A percentile compares a stretch with the other conserved stretches of the same genome.
phyloP scores from a whole-genome alignment of 2,888 invertebrate species.

The Oscheius sp. region DNA sequence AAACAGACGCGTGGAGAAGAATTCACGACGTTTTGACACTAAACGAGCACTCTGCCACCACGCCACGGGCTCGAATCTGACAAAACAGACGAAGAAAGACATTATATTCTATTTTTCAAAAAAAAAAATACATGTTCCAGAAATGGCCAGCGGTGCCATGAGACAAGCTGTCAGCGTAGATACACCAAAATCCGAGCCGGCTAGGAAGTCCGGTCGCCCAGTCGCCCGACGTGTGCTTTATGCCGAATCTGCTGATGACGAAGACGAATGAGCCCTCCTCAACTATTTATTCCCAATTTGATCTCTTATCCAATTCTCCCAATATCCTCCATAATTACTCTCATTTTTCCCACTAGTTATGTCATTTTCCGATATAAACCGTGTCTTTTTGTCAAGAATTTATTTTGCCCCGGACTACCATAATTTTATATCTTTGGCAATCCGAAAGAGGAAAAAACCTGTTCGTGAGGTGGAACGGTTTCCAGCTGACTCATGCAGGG shows the following conservation, averaged over 20 bases:
- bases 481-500: background rate
- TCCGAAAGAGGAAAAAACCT: background rate
- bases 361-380: background rate
- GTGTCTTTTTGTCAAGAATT: background rate
- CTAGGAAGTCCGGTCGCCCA: constrained; percentile 15
- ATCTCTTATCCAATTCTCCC: no score
- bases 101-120: no score
- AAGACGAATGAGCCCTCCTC: constrained; percentile 2
- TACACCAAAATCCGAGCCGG: constrained; percentile 8
- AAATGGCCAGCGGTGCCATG: background rate
- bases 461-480: constrained; percentile 16
- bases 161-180: background rate
- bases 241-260: constrained; percentile 28
- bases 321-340: no score
- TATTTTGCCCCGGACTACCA: background rate
- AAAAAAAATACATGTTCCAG: background rate
- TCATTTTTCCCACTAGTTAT: no score
- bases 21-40: no score
- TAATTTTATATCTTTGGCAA: no score
- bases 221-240: constrained; percentile 27
- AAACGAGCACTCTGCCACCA: no score
- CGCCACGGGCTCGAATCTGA: no score
- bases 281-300: no score
- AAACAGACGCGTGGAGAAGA: no score
- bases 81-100: no score